Base-by-base conservation (phyloP, 2,113 vertebrate genomes). In the Empidonax alnorum region DNA sequence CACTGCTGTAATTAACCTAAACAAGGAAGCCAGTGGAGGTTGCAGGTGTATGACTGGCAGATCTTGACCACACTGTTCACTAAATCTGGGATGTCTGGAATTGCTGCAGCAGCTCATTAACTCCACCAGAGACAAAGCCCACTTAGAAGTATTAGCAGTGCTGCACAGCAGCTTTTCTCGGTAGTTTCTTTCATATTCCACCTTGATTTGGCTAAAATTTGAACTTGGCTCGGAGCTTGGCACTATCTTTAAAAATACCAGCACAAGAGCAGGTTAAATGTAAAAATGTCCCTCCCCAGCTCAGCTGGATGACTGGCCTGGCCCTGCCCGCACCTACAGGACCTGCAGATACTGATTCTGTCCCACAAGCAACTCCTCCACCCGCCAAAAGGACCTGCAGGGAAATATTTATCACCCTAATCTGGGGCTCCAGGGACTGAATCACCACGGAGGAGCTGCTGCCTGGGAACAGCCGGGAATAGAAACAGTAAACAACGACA, bases 81-180 rank as follows among this genome's bases (percentile, higher is more conserved):
- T 31, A 16, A 19, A 14, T 4, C 47, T 37, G 93, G 39, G 53
- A 6, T 55, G 23, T 19, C 35, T 31, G 41, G 53, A 33, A 39
- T 8, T 28, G 49, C 18, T 14, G 30, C 8, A 27, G 84, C 20
- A 49, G 31, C 69, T 84, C 33, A 10, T 42, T 25, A 42, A 28
- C 58, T 67, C 39, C 15, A 3, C 2, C 63, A 63, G 31, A 76
- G 58, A 11, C 22, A 12, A 59, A 76, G 53, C 44, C 31, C 67
- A 4, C 21, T 14, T 1, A 8, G 31, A 12, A 4, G 5, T 1
- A 1, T 1, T n/a, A 30, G 41, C 31, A 17, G 9, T 53, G 25
- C 52, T 53, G 42, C 47, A 27, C 3, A 33, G 61, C 6, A 42
- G 41, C 84, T 55, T 30, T 27, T 67, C 49, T 33, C 49, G 44